Evolutionary conservation across 2,888 invertebrate species (phyloP), one percentile per base, ranked within the genome.

Genomic region (Leucania comma): DNA sequence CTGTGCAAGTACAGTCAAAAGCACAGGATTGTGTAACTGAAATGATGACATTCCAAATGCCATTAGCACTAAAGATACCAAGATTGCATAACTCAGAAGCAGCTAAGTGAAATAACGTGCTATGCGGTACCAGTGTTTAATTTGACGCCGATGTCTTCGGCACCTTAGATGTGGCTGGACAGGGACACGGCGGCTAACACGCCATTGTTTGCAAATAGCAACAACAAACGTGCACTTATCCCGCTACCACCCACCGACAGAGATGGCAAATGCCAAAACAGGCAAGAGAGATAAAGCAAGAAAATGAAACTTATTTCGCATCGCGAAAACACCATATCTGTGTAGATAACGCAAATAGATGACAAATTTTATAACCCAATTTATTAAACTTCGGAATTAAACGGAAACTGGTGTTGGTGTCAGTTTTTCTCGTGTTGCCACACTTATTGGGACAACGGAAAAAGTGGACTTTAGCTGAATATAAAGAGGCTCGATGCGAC

Each of bases 141-240:
- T 93, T 93, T 94, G 90, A 93, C 90, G 89, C 91, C 75, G 88
- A 87, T 90, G 88, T 89, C 88, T 91, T 90, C 90, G 92, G 91
- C 89, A 86, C 90, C 89, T 93, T 89, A 91, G 92, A 92, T 90
- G 92, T 90, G 87, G 85, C 77, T 75, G 78, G 93, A 92, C 93
- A 91, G 90, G 84, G 86, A 94, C 94, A 93, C 90, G 91, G 92
- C 91, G 89, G 90, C 87, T 90, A 90, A 96, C 96, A 95, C 89
- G 93, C 94, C 88, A 96, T 96, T 96, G 96, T 96, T 95, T 96
- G 96, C 95, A 94, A 96, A 96, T 96, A 86, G 84, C 88, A 89
- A 93, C 93, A 93, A 88, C 90, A 86, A 89, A 87, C 88, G 86
- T 88, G 89, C 89, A 90, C 88, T 91, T 90, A 90, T 90, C 82